A percentile compares a stretch with the other conserved stretches of the same genome.
phyloP scores from a whole-genome alignment of 2,888 invertebrate species.

The Plusia festucae region DNA sequence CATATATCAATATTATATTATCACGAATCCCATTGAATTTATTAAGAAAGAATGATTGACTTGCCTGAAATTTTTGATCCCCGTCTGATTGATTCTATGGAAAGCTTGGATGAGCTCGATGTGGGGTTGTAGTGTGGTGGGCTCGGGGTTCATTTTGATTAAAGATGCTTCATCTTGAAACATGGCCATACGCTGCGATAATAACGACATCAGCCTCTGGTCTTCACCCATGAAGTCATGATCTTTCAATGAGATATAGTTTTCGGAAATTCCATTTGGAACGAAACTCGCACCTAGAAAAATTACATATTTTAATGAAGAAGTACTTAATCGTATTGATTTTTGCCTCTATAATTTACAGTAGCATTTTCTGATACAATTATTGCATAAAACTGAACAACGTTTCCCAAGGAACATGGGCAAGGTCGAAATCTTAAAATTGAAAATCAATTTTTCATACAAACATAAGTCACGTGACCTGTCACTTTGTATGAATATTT shows the following conservation, averaged over 20 bases:
- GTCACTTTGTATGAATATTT: no score
- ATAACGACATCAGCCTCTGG: slow-evolving; percentile 20
- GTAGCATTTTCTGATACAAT: no score
- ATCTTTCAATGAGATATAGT: slow-evolving; percentile 43
- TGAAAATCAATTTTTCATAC: no score
- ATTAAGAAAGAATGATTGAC: neutral
- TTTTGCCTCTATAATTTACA: no score
- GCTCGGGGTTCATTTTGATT: neutral
- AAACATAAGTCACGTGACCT: no score
- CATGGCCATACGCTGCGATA: slow-evolving; percentile 33
- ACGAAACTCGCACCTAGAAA: slow-evolving; percentile 12
- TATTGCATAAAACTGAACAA: no score
- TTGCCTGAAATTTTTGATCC: neutral
- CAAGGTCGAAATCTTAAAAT: no score
- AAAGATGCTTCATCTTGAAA: neutral
- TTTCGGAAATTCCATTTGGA: neutral
- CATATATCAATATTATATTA: neutral
- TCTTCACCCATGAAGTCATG: slow-evolving; percentile 53
- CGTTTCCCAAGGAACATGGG: no score
- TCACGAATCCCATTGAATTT: neutral
- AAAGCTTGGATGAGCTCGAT: neutral
- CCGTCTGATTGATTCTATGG: neutral
- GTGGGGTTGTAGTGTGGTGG: neutral
- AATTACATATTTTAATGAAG: neutral
- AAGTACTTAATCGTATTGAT: no score